These are phyloP conservation scores for Drosophila vallismaia DNA, from an alignment of 2,888 invertebrate genomes.

Conservation along the genomic window DNA sequence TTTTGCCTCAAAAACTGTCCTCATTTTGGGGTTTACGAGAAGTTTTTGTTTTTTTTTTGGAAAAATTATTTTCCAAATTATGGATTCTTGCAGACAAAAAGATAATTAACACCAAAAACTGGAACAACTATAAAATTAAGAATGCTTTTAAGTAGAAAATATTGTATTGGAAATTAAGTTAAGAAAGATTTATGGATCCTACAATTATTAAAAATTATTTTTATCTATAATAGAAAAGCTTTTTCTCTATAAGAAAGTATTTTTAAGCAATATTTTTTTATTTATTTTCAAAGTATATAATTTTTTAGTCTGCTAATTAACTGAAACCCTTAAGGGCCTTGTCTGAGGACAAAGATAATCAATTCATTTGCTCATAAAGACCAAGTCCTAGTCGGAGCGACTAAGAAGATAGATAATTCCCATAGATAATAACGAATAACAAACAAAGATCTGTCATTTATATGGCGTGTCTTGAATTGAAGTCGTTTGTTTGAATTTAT, in stretches of 20 bases:
- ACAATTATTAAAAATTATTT: too few relatives aligned
- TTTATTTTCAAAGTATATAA: too few relatives aligned
- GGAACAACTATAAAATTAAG: neutral
- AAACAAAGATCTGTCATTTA: conserved; percentile 62
- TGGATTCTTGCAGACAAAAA: conserved; percentile 2
- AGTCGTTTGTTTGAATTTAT: conserved; percentile 5
- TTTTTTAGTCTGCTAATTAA: neutral
- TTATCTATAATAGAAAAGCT: too few relatives aligned
- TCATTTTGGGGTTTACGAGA: conserved; percentile 19
- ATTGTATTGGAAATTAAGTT: too few relatives aligned
- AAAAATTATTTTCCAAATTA: conserved; percentile 4
- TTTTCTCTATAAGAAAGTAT: neutral
- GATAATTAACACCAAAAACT: neutral
- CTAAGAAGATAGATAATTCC: neutral
- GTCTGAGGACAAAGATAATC: conserved; percentile 12
- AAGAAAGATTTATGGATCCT: too few relatives aligned
- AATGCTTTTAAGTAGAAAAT: too few relatives aligned
- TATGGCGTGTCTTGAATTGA: conserved; percentile 10
- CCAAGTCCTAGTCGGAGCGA: neutral
- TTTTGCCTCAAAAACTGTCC: conserved; percentile 4
- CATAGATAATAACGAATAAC: neutral
- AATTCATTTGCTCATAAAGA: conserved; percentile 2
- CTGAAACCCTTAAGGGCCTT: neutral
- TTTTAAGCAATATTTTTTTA: neutral
- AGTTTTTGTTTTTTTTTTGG: neutral